A percentile compares a stretch with the other conserved stretches of the same genome.
Evolutionary conservation across 2,113 vertebrate species (phyloP).

Genomic region (Pygathrix nemaeus): DNA sequence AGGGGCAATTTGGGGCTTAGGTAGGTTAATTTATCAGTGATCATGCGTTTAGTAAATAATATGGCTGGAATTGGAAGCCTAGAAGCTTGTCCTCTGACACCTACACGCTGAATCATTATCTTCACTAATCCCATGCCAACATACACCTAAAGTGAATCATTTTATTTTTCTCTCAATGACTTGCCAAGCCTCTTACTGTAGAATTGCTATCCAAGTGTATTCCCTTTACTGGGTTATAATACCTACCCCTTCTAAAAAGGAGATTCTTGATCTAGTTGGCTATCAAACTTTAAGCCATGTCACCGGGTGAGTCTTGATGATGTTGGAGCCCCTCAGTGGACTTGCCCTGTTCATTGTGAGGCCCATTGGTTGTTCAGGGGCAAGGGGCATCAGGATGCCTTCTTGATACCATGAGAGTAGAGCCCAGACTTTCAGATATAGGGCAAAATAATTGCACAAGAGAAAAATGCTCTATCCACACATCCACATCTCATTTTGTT

Average conservation of each 20-base stretch:
- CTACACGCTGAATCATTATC: not conserved
- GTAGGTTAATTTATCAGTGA: not conserved
- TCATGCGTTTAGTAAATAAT: not conserved
- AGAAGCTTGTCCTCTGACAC: not conserved
- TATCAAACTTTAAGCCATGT: not conserved
- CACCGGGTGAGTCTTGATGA: not conserved
- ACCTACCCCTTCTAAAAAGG: not conserved
- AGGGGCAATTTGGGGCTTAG: not conserved
- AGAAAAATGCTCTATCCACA: not conserved
- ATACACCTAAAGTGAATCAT: not conserved
- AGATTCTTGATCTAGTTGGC: not conserved
- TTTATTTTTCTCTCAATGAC: not conserved
- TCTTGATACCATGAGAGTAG: fast-evolving
- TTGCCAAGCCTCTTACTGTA: not conserved
- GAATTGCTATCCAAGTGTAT: not conserved
- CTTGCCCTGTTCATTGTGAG: not conserved
- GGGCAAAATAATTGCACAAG: not conserved
- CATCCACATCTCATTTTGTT: not conserved
- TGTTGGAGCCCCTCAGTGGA: not conserved
- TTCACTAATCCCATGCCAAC: not conserved
- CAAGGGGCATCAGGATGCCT: not conserved
- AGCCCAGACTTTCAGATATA: not conserved
- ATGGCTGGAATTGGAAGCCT: not conserved
- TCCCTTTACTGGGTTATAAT: not conserved
- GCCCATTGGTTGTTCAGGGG: fast-evolving